Evolutionary conservation across 2,797 vertebrate species (phyloP).

Genomic region (Periophthalmus magnuspinnatus): DNA sequence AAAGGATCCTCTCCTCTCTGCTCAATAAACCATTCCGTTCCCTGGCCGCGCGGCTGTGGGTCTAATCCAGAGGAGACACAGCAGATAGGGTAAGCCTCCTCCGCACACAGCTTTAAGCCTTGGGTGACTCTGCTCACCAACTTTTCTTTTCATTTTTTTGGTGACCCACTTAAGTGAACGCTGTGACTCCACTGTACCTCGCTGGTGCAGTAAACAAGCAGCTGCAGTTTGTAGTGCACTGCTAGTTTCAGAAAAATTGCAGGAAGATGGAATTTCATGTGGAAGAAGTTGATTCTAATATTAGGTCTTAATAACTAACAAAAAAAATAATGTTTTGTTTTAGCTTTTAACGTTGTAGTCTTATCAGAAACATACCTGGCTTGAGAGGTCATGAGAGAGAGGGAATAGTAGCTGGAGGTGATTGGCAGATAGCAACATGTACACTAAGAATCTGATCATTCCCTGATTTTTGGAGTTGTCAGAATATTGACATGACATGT

Average conservation of each 20-base stretch:
- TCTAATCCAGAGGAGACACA: constrained; percentile 62
- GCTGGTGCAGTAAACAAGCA: constrained; percentile 51
- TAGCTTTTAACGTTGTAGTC: too few species aligned
- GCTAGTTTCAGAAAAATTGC: neutral
- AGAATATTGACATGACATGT: neutral
- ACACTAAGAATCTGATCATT: too few species aligned
- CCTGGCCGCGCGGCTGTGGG: constrained; percentile 52
- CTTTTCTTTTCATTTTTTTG: constrained; percentile 44
- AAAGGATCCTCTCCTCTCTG: constrained; percentile 59
- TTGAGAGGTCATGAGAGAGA: too few species aligned
- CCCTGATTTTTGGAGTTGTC: neutral
- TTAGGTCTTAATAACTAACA: neutral
- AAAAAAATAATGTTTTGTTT: too few species aligned
- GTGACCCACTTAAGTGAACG: constrained; percentile 75
- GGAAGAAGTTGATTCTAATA: neutral
- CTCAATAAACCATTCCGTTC: constrained; percentile 77
- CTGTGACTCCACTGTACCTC: constrained; percentile 64
- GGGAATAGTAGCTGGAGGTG: too few species aligned
- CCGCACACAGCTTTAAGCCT: constrained; percentile 71
- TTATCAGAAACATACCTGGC: too few species aligned
- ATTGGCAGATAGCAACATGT: too few species aligned
- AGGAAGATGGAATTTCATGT: constrained; percentile 1
- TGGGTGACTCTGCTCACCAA: constrained; percentile 70
- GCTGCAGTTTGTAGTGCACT: constrained; percentile 13
- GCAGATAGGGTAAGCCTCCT: constrained; percentile 75